A percentile compares a stretch with the other conserved stretches of the same genome.
These are phyloP conservation scores for Barypeithes pellucidus DNA, from an alignment of 2,888 invertebrate genomes.

Conservation along the genomic window DNA sequence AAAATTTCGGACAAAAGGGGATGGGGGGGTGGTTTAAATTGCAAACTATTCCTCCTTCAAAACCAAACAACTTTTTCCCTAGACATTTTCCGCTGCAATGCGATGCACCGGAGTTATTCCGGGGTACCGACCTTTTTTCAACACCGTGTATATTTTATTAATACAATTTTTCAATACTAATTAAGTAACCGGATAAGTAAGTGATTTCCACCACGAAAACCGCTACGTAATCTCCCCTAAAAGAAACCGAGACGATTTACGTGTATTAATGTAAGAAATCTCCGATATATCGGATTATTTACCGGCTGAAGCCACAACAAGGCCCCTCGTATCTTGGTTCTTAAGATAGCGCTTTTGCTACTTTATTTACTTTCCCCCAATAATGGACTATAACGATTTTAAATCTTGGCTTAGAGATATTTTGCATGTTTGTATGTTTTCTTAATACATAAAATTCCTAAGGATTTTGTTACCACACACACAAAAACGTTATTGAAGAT, in stretches of 20 bases:
- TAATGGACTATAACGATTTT: slow-evolving; percentile 20
- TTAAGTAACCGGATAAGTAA: slow-evolving; percentile 45
- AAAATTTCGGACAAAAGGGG: no score
- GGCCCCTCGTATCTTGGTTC: slow-evolving; percentile 48
- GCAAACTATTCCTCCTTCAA: no score
- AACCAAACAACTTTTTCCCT: no score
- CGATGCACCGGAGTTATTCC: no score
- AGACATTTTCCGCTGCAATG: no score
- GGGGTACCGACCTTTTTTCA: no score
- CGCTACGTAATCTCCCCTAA: slow-evolving; percentile 27
- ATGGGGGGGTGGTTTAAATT: no score
- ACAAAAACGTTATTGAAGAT: no score
- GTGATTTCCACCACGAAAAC: slow-evolving; percentile 31
- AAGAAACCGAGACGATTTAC: slow-evolving; percentile 57
- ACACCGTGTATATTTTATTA: no score
- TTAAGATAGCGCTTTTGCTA: slow-evolving; percentile 34
- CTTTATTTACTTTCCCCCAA: slow-evolving; percentile 28
- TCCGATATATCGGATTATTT: slow-evolving; percentile 61
- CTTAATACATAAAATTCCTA: background rate
- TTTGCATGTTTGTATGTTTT: background rate
- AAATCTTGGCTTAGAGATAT: slow-evolving; percentile 16
- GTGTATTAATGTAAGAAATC: slow-evolving; percentile 61
- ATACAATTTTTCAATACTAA: background rate
- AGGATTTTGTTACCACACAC: no score
- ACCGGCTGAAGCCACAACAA: slow-evolving; percentile 60